Evolutionary conservation across 2,797 vertebrate species (phyloP).

Genomic region (Eremophila alpestris): DNA sequence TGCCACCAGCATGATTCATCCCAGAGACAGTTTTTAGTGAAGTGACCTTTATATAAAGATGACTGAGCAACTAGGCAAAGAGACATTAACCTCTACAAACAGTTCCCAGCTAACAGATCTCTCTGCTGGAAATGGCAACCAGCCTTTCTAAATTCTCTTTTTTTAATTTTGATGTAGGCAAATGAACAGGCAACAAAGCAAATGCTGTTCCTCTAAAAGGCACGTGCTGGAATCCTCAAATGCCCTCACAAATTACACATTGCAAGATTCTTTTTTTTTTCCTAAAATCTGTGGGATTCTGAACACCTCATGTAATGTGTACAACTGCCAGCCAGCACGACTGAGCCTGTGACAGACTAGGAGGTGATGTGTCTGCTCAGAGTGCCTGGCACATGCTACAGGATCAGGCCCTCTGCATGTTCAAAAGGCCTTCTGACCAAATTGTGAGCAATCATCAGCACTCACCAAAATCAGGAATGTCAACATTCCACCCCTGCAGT

Average conservation of each 20-base stretch:
- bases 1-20: slow-evolving; percentile 72
- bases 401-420: neutral
- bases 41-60: slow-evolving; percentile 61
- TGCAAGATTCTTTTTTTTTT: neutral
- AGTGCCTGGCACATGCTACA: neutral
- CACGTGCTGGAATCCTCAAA: slow-evolving; percentile 35
- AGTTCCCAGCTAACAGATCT: slow-evolving; percentile 59
- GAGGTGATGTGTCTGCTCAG: neutral
- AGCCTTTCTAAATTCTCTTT: neutral
- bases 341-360: neutral
- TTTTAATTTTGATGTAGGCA: slow-evolving; percentile 13
- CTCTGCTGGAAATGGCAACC: slow-evolving; percentile 52
- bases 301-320: neutral
- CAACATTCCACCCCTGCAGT: neutral
- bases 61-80: slow-evolving; percentile 58
- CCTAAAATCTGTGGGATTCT: neutral
- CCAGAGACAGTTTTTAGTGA: slow-evolving; percentile 57
- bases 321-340: neutral
- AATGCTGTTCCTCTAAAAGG: slow-evolving; percentile 11
- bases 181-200: slow-evolving; percentile 18
- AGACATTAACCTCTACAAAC: slow-evolving; percentile 70
- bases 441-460: neutral
- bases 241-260: slow-evolving; percentile 3
- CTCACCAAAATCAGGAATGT: neutral
- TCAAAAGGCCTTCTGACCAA: neutral